Percentiles rank a stretch among this genome's conserved stretches.
These are phyloP conservation scores for Papilio demoleus DNA, from an alignment of 2,888 invertebrate genomes.

Conservation along the genomic window DNA sequence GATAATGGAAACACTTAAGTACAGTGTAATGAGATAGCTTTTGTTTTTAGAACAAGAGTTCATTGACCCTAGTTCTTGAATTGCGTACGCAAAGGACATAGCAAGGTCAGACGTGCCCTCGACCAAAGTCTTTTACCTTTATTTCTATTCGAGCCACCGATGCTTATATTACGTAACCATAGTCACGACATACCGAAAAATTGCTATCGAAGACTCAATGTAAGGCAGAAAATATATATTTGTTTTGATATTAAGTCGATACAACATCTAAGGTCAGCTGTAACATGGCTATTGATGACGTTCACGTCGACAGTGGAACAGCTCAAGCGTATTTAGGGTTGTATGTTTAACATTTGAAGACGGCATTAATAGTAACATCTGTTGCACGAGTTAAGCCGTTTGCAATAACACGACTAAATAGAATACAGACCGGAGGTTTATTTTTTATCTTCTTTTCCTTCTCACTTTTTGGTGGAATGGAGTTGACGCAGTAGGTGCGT, in stretches of 20 bases:
- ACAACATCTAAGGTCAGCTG: background rate
- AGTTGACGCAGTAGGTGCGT: no score
- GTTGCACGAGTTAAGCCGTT: no score
- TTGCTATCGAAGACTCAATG: background rate
- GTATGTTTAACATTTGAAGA: no score
- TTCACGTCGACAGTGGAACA: no score
- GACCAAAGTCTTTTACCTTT: conserved; percentile 23
- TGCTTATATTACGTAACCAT: conserved; percentile 15
- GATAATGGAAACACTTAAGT: background rate
- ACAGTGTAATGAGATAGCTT: conserved; percentile 1
- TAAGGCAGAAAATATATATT: background rate
- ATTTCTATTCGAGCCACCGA: conserved; percentile 13
- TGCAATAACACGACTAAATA: no score
- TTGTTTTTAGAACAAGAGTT: conserved; percentile 5
- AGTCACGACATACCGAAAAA: conserved; percentile 30
- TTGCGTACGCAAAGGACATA: conserved; percentile 24
- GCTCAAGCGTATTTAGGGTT: no score
- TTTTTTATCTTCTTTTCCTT: no score
- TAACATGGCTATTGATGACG: no score
- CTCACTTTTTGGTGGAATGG: no score
- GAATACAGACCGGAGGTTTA: no score
- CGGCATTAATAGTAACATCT: no score
- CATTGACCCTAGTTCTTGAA: conserved; percentile 9
- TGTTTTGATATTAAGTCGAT: background rate
- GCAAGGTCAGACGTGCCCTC: conserved; percentile 20